Conservation (phyloP, 2,113 vertebrate genomes). For the Acanthisitta chloris region DNA sequence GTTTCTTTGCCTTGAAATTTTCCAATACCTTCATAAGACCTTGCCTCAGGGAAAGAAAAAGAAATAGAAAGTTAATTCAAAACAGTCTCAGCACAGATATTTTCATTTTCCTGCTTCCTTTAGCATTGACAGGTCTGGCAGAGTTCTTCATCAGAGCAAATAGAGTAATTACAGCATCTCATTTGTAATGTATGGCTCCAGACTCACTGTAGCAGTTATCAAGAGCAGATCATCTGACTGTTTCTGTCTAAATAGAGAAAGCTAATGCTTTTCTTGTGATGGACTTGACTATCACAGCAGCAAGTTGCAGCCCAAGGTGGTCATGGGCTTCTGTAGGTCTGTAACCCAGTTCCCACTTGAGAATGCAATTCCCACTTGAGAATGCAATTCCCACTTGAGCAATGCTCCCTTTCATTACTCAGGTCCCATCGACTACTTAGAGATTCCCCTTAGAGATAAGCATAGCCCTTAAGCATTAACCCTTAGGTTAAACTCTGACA, state of each 20-base stretch:
- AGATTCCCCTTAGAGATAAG: background rate
- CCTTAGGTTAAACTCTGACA: background rate
- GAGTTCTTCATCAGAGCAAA: background rate
- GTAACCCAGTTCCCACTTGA: background rate
- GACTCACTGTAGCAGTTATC: background rate
- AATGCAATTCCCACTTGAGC: too few species aligned
- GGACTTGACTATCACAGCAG: background rate
- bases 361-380: too few species aligned
- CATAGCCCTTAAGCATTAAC: background rate
- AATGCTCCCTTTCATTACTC: background rate
- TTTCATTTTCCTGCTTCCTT: slow-evolving; percentile 22
- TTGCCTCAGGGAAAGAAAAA: slow-evolving; percentile 44
- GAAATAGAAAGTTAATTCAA: slow-evolving; percentile 35
- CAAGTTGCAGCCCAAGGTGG: background rate
- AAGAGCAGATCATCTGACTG: background rate
- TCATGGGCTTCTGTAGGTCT: background rate
- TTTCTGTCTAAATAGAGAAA: background rate
- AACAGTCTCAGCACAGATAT: slow-evolving; percentile 15
- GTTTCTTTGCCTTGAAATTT: slow-evolving; percentile 54
- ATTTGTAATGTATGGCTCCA: background rate
- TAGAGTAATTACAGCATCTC: background rate
- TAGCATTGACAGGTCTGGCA: background rate
- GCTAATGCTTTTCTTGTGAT: background rate
- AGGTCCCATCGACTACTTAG: fast-evolving
- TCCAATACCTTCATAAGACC: slow-evolving; percentile 2